Percentiles rank a stretch among this genome's conserved stretches.
These are phyloP conservation scores for Elgaria multicarinata DNA, from an alignment of 2,113 vertebrate species.

Conservation along the genomic window DNA sequence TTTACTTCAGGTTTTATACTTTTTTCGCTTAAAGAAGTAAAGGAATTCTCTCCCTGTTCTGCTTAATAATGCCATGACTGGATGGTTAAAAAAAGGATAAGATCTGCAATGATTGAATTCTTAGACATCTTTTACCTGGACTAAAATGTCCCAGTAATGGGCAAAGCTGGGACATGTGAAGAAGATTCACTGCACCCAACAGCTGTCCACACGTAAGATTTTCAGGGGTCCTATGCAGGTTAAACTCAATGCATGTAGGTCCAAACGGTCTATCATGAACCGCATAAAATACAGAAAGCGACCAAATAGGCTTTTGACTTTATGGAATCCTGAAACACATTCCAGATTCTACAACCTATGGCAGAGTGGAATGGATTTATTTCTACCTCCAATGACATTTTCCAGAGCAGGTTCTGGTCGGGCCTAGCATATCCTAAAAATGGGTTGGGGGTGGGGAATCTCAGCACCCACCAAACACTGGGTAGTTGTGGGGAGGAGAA, in stretches of 20 bases:
- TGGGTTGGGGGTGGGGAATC: too few relatives aligned
- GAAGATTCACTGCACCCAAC: neutral
- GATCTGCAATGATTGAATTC: neutral
- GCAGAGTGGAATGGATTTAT: neutral
- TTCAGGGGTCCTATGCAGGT: neutral
- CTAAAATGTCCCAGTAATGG: neutral
- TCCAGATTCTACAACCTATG: neutral
- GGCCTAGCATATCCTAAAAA: too few relatives aligned
- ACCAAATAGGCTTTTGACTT: neutral
- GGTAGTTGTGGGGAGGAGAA: too few relatives aligned
- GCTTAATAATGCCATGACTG: too few relatives aligned
- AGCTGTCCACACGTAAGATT: neutral
- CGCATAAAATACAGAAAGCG: too few relatives aligned
- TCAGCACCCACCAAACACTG: too few relatives aligned
- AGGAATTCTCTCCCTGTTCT: neutral
- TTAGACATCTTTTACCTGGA: neutral
- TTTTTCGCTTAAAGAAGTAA: neutral
- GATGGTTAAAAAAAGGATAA: too few relatives aligned
- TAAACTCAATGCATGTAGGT: neutral
- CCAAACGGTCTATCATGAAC: neutral
- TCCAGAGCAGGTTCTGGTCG: neutral
- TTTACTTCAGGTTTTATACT: slow-evolving; percentile 57
- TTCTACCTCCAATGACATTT: neutral
- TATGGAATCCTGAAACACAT: neutral
- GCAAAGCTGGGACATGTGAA: too few relatives aligned